Evolutionary conservation across 2,113 vertebrate species (phyloP), one percentile per base, ranked within the genome.

Genomic region (Nibea coibor): DNA sequence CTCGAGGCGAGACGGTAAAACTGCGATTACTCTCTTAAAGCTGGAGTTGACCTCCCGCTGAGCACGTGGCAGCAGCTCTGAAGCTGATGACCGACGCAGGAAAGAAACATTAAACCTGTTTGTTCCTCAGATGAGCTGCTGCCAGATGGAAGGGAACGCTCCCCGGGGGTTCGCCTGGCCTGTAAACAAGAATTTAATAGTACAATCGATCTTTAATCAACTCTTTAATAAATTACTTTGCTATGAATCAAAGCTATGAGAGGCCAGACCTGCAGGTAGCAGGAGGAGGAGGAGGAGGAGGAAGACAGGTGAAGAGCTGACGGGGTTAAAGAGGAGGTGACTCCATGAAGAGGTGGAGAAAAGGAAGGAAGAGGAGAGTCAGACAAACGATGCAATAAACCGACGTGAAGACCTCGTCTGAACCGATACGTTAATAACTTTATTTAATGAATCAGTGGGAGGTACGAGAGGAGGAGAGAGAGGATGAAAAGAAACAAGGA

Each of bases 121-220:
- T 67, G 43, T 73, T 68, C 57, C 26, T 45, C 39, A 54, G 63
- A 78, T 19, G 9, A 50, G 72, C 61, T 63, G 61, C 54, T 26
- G 28, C 28, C 14, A 22, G 45, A 54, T 3, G 0, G 35, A 72
- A 19, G 57, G 22, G 20, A 58, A 35, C 5, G 48, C 58, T 79
- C 56, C 28, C 0, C 0, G 71, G 70, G 47, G 62, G 66, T 42
- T 51, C n/a, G 48, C 26, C 57, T 74, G 80, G 58, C 39, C 68
- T 53, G 62, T 69, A 74, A 88, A 88, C 84, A 73, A 72, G 53
- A 43, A 69, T 75, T 85, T 81, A 77, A 85, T 53, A 31, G 12
- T 51, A 73, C 73, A 69, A 90, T 90, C 68, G 82, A 78, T 86
- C 75, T 90, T 84, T 88, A 65, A 87, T 85, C 70, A 63, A n/a